Percentiles rank a stretch among this genome's conserved stretches.
phyloP scores from a whole-genome alignment of 2,888 invertebrate species.

The Drosophila nigritarsus region DNA sequence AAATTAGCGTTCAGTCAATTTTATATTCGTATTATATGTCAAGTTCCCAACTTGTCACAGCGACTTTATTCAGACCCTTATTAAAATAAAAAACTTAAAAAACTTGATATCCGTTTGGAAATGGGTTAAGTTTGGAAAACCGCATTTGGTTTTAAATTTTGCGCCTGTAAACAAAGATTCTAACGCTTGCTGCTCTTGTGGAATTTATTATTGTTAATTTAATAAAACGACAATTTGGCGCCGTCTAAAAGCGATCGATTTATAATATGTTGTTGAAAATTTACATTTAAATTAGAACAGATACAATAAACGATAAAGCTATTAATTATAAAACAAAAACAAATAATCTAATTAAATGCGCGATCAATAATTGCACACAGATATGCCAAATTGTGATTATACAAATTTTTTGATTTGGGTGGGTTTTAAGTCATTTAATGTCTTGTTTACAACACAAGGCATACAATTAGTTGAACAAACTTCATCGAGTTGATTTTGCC shows the following conservation, averaged over 20 bases:
- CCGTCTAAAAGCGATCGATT: slow-evolving; percentile 47
- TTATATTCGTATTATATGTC: slow-evolving; percentile 33
- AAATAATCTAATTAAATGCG: slow-evolving; percentile 37
- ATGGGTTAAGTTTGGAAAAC: slow-evolving; percentile 53
- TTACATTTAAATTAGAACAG: slow-evolving; percentile 79
- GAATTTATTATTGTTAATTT: slow-evolving; percentile 55
- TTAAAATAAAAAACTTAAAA: slow-evolving; percentile 60
- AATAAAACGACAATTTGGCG: slow-evolving; percentile 53
- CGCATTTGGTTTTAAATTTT: slow-evolving; percentile 40
- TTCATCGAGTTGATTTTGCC: slow-evolving; percentile 28
- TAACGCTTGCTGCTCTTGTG: slow-evolving; percentile 39
- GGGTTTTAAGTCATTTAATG: slow-evolving; percentile 19
- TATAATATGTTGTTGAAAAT: slow-evolving; percentile 72
- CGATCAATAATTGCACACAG: slow-evolving; percentile 1
- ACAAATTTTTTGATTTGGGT: background rate
- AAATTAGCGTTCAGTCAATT: slow-evolving; percentile 40
- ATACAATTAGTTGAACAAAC: slow-evolving; percentile 44
- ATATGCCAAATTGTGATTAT: slow-evolving; percentile 10
- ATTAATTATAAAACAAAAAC: slow-evolving; percentile 29
- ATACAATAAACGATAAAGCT: slow-evolving; percentile 46
- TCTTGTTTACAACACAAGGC: slow-evolving; percentile 34
- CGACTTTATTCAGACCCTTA: slow-evolving; percentile 28
- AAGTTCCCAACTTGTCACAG: slow-evolving; percentile 52
- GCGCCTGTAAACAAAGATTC: slow-evolving; percentile 44
- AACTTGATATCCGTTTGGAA: slow-evolving; percentile 53